Base-by-base conservation (phyloP, 2,888 invertebrate species). In the Hypena proboscidalis region DNA sequence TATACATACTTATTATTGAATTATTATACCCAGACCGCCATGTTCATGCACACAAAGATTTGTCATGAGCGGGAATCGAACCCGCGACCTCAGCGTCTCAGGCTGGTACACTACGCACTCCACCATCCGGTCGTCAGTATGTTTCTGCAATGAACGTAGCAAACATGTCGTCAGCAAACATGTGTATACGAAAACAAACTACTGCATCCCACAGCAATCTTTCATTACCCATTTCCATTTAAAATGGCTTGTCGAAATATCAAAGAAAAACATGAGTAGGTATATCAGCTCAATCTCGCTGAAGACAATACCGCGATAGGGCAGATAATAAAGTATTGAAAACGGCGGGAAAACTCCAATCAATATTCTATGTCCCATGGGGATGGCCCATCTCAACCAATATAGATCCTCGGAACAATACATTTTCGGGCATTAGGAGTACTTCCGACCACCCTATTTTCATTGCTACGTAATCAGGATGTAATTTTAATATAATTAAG, bases 291-390 rank as follows among this genome's bases (percentile, higher is more conserved):
- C 75, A 71, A 75, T 74, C 70, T 66, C 55, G 46, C 31, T 55
- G 57, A 70, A 74, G 69, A 78, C 78, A 77, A 78, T 76, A 63
- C n/a, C n/a, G 67, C 56, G 53, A 53, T 54, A 52, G 68, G 76
- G 64, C 54, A 58, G 57, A 73, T 80, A 79, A 80, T 81, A 81
- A 80, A 81, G 80, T 82, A 83, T 83, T 82, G 79, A 83, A 80
- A 82, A 80, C 74, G 77, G 74, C 67, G 78, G 73, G 68, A 72
- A 72, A 80, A 80, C 48, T 80, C 79, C 83, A 82, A 82, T 82
- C 83, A 83, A 83, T 83, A 82, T 73, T 70, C 67, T 58, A 67
- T 69, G 66, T 66, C 69, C 82, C 67, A 74, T n/a, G 1, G 77
- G 74, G 80, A 73, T 34, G 2, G 8, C 49, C 41, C 31, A 63